Evolutionary conservation across 2,888 invertebrate genomes (phyloP).

Genomic region (Drosophila mercatorum): DNA sequence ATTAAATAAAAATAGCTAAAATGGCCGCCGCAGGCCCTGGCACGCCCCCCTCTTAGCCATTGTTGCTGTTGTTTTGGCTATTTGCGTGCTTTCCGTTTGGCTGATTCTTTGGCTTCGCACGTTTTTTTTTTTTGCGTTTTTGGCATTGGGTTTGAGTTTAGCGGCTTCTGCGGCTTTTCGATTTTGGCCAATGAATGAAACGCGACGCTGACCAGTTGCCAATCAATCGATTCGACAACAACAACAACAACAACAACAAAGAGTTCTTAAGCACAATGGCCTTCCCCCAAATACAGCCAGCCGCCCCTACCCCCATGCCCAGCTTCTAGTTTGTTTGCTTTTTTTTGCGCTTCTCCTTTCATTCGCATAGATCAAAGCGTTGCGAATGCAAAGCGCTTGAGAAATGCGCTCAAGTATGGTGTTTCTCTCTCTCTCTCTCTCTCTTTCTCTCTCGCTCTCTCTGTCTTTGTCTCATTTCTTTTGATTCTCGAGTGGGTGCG

Average conservation of each 20-base stretch:
- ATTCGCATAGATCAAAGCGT: conserved; percentile 62
- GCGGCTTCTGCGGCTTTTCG: conserved; percentile 28
- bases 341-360: conserved; percentile 7
- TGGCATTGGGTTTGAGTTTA: conserved; percentile 23
- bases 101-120: conserved; percentile 56
- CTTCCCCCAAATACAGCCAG: conserved; percentile 5
- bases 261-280: conserved; percentile 37
- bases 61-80: conserved; percentile 7
- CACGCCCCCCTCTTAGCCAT: conserved; percentile 1
- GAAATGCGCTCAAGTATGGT: conserved; percentile 56
- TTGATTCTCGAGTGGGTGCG: conserved; percentile 59
- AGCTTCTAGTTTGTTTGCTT: conserved; percentile 16
- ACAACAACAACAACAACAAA: conserved; percentile 1
- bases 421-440: neutral
- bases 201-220: conserved; percentile 46
- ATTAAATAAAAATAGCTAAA: conserved; percentile 67
- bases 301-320: neutral
- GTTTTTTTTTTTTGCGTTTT: conserved; percentile 15
- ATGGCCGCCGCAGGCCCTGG: conserved; percentile 37
- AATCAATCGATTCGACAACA: conserved; percentile 54
- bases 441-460: conserved; percentile 9
- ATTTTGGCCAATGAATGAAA: conserved; percentile 45
- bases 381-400: conserved; percentile 52
- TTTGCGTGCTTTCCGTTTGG: conserved; percentile 65
- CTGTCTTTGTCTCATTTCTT: conserved; percentile 28